Evolutionary conservation across 2,797 vertebrate genomes (phyloP).

Genomic region (Lagodon rhomboides): DNA sequence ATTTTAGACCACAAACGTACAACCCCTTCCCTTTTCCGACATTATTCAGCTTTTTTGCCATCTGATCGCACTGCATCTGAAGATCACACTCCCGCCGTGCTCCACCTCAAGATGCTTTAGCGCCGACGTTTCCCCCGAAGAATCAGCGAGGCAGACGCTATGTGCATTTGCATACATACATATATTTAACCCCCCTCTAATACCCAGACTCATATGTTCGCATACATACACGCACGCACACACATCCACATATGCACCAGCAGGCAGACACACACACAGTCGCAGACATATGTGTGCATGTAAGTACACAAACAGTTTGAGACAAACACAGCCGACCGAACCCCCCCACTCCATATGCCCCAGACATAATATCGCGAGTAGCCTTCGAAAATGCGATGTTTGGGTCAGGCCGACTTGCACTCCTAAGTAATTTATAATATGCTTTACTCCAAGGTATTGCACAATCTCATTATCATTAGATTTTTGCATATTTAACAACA

Average conservation of each 20-base stretch:
- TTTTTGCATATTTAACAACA: slow-evolving; percentile 99
- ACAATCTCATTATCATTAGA: slow-evolving; percentile 99
- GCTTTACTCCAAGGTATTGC: slow-evolving; percentile 98
- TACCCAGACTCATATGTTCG: slow-evolving; percentile 65
- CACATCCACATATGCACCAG: slow-evolving; percentile 18
- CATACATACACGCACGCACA: slow-evolving; percentile 45
- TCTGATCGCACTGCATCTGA: background rate
- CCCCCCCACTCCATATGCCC: slow-evolving; percentile 72
- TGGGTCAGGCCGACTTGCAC: slow-evolving; percentile 94
- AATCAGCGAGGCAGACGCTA: slow-evolving; percentile 63
- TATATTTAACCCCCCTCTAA: slow-evolving; percentile 69
- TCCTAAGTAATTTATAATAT: slow-evolving; percentile 98
- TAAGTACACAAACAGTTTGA: slow-evolving; percentile 59
- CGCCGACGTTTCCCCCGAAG: slow-evolving; percentile 41
- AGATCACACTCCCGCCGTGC: slow-evolving; percentile 7
- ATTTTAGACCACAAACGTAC: background rate
- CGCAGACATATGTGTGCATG: slow-evolving; percentile 64
- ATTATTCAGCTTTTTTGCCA: background rate
- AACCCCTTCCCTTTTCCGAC: background rate
- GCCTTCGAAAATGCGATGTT: slow-evolving; percentile 89
- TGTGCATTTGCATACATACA: slow-evolving; percentile 76
- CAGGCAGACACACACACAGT: slow-evolving; percentile 46
- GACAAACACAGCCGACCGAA: slow-evolving; percentile 56
- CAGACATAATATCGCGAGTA: slow-evolving; percentile 85
- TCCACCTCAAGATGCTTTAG: slow-evolving; percentile 34